These are phyloP conservation scores for Gulo gulo DNA, from an alignment of 2,113 vertebrate species.

Conservation along the genomic window DNA sequence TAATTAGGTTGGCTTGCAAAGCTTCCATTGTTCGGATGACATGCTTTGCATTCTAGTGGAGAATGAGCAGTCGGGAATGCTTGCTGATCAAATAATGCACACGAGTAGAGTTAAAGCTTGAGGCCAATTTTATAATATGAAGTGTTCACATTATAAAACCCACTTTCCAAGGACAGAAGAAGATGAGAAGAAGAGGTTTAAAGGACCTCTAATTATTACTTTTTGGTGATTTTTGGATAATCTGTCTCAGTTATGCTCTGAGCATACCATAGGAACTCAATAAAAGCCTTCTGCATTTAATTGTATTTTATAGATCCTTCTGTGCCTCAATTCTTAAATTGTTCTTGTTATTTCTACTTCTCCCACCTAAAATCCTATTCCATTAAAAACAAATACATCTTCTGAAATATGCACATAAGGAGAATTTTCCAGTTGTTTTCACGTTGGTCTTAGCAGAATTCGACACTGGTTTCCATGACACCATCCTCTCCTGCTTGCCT, in stretches of 20 bases:
- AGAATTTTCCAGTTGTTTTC: constrained; percentile 1
- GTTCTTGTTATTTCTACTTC: not conserved
- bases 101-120: not conserved
- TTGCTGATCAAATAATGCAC: not conserved
- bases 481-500: not conserved
- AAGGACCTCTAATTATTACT: not conserved
- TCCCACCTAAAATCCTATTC: not conserved
- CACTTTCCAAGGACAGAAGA: not conserved
- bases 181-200: not conserved
- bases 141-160: not conserved
- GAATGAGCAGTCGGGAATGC: not conserved
- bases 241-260: not conserved
- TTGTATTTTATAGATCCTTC: not conserved
- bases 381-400: not conserved
- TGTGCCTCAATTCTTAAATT: not conserved
- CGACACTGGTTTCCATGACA: constrained; percentile 36
- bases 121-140: not conserved
- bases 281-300: not conserved
- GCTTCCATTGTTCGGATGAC: constrained; percentile 12
- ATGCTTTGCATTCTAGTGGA: constrained; percentile 11
- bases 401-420: not conserved
- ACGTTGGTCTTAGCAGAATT: not conserved
- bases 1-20: constrained; percentile 28
- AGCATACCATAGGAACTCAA: not conserved
- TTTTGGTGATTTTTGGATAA: not conserved